These are phyloP conservation scores for Hippocampus kuda DNA, from an alignment of 2,797 vertebrate species.

Conservation along the genomic window DNA sequence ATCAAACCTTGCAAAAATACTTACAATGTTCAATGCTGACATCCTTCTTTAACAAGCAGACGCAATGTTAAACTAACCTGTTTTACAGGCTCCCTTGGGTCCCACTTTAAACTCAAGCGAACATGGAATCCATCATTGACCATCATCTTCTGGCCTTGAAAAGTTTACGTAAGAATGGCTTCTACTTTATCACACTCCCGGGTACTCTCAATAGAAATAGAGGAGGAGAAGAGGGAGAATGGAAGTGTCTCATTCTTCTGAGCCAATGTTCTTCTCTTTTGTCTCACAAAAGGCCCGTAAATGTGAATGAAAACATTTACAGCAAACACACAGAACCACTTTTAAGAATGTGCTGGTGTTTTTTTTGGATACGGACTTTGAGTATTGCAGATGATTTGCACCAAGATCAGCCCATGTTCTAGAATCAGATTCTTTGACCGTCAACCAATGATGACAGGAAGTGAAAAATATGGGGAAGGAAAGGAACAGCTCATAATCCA, in stretches of 20 bases:
- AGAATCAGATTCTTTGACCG: no score
- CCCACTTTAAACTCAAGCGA: background rate
- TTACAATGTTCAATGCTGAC: slow-evolving; percentile 43
- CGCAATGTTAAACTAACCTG: slow-evolving; percentile 51
- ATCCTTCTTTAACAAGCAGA: slow-evolving; percentile 41
- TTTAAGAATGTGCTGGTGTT: no score
- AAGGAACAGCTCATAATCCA: no score
- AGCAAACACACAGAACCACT: no score
- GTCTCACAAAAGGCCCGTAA: background rate
- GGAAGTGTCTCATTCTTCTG: background rate
- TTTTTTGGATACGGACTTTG: no score
- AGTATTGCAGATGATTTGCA: no score
- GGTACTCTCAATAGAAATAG: slow-evolving; percentile 12
- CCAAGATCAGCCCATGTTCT: no score
- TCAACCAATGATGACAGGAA: no score
- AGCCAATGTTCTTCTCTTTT: background rate
- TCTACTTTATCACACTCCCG: slow-evolving; percentile 27
- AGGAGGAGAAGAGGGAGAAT: background rate
- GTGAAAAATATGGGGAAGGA: no score
- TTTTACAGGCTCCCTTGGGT: slow-evolving; percentile 43
- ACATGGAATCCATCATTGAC: slow-evolving; percentile 17
- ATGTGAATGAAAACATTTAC: no score
- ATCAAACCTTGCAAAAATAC: slow-evolving; percentile 54
- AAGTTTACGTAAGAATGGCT: slow-evolving; percentile 7
- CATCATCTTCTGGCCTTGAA: slow-evolving; percentile 22